Base-by-base conservation (phyloP, 2,888 invertebrate species). In the Pandemis heparana region DNA sequence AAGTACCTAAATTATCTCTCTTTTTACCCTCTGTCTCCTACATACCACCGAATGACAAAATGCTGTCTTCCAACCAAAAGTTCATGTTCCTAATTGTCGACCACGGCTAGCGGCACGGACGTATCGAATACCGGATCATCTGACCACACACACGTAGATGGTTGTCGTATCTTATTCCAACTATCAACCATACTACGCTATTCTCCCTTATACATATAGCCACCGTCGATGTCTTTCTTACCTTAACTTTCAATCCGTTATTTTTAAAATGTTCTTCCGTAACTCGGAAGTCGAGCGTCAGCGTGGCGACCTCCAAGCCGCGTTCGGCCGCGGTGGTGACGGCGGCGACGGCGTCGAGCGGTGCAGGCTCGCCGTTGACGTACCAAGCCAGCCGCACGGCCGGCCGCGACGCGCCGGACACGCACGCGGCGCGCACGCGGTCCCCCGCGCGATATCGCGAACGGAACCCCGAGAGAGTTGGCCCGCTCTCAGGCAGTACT, bases 371-470 rank as follows among this genome's bases (percentile, higher is more conserved):
- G 61, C 97, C 97, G 89, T 97, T 97, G 89, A 97, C 96, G 94
- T 96, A 96, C 97, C 97, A 97, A 79, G 96, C 95, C 76, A 97
- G 95, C 82, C 95, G 95, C 75, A 96, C 96, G 6, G 97, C 96
- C 8, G 97, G 97, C 82, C 96, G 96, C 59, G 97, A 97, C 79
- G 95, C 95, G 32, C 96, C 96, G 66, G 97, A 97, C 32, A 96
- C 96, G 92, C 97, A 97, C 90, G 97, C 97, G 78, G 97, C 96
- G 77, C 95, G 94, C 66, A 97, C 96, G 69, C 95, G 95, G 84
- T 97, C 97, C 48, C 96, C 96, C 72, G 96, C 95, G 87, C 96
- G 96, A 92, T 97, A 97, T 75, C 96, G 95, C 32, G 96, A 95
- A 79, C 95, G 95, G 67, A 97, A 96, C 65, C 97, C 97, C 43